phyloP scores from a whole-genome alignment of 2,113 vertebrate species.

The Ia io region DNA sequence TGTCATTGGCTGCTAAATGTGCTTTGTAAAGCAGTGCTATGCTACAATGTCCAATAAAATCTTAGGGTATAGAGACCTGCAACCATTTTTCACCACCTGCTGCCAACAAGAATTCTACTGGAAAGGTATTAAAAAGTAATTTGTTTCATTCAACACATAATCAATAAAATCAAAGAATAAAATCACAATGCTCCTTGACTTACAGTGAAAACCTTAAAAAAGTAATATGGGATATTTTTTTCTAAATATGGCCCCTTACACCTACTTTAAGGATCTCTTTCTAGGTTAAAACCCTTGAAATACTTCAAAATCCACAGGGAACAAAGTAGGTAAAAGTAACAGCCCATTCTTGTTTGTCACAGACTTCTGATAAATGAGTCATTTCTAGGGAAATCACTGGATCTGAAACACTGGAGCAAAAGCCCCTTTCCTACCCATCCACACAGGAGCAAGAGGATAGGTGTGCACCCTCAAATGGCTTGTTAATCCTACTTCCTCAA shows the following conservation, averaged over 20 bases:
- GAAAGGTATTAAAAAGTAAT: neutral
- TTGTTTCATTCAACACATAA: neutral
- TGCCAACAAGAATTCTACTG: neutral
- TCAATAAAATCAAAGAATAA: constrained; percentile 31
- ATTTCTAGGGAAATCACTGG: neutral
- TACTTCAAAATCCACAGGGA: constrained; percentile 25
- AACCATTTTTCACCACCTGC: neutral
- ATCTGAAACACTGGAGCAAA: neutral
- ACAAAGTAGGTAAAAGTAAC: neutral
- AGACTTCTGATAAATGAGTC: neutral
- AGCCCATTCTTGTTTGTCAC: neutral
- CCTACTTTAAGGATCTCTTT: neutral
- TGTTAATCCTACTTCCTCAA: neutral
- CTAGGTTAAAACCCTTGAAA: constrained; percentile 19
- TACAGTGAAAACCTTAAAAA: neutral
- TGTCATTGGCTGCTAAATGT: neutral
- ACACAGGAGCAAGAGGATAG: neutral
- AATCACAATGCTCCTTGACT: neutral
- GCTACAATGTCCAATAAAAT: neutral
- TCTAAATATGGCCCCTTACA: neutral
- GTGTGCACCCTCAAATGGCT: neutral
- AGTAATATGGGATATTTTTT: neutral
- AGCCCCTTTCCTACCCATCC: neutral
- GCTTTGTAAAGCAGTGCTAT: neutral
- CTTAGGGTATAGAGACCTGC: neutral